A percentile compares a stretch with the other conserved stretches of the same genome.
phyloP scores from a whole-genome alignment of 2,888 invertebrate genomes.

The Drosophila maculinotata region DNA sequence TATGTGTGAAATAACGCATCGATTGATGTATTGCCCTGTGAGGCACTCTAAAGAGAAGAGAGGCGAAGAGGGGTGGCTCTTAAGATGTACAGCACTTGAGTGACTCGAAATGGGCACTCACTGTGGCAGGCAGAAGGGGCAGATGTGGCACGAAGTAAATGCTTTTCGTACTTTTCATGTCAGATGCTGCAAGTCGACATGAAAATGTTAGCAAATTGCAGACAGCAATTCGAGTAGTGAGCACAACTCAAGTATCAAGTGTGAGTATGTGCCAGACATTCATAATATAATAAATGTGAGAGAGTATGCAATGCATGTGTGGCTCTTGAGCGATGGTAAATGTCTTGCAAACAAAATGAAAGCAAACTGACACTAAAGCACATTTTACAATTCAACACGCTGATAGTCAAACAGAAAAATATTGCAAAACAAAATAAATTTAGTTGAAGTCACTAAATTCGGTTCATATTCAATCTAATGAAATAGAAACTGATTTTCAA shows the following conservation, averaged over 20 bases:
- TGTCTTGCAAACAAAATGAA: conserved; percentile 36
- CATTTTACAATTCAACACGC: conserved; percentile 31
- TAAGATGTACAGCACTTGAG: conserved; percentile 35
- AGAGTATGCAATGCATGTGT: conserved; percentile 4
- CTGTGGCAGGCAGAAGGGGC: neutral
- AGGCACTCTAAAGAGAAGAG: neutral
- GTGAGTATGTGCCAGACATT: conserved; percentile 53
- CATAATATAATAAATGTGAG: conserved; percentile 43
- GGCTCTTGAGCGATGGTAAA: conserved; percentile 41
- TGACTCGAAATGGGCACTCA: conserved; percentile 44
- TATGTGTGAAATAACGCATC: conserved; percentile 25
- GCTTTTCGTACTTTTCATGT: conserved; percentile 27
- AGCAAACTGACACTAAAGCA: conserved; percentile 38
- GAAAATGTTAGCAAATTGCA: conserved; percentile 52
- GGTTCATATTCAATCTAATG: no score
- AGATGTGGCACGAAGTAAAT: conserved; percentile 21
- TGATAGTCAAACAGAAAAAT: conserved; percentile 9
- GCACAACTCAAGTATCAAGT: conserved; percentile 41
- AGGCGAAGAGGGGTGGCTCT: neutral
- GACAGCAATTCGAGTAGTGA: conserved; percentile 52
- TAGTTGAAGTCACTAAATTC: neutral
- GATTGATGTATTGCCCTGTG: conserved; percentile 52
- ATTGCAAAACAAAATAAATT: neutral
- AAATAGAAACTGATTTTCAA: neutral
- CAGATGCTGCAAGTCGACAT: conserved; percentile 24